phyloP scores from a whole-genome alignment of 2,888 invertebrate species.

The Keiferia lycopersicella region DNA sequence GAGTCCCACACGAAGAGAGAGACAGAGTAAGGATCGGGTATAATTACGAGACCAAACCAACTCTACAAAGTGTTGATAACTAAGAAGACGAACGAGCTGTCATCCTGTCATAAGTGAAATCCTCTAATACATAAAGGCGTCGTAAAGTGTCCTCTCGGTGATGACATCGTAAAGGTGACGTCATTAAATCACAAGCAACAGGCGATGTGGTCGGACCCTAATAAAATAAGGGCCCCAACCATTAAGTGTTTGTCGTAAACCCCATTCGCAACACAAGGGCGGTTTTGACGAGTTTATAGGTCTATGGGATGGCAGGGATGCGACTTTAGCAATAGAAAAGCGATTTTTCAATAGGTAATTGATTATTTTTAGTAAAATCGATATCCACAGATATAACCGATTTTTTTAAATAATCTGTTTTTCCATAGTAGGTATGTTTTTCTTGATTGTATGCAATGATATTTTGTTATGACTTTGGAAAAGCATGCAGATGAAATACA shows the following conservation, averaged over 20 bases:
- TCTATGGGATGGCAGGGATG: neutral
- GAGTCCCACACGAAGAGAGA: too few species aligned
- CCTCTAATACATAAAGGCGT: conserved; percentile 12
- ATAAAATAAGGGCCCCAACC: conserved; percentile 37
- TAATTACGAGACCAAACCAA: neutral
- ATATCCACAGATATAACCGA: too few species aligned
- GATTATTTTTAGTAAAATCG: neutral
- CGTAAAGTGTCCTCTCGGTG: conserved; percentile 10
- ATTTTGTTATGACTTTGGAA: too few species aligned
- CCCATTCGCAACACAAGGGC: conserved; percentile 11
- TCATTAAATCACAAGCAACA: conserved; percentile 36
- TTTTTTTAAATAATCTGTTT: too few species aligned
- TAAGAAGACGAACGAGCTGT: neutral
- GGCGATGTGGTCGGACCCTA: conserved; percentile 38
- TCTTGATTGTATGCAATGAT: too few species aligned
- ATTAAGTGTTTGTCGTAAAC: conserved; percentile 22
- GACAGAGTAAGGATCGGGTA: too few species aligned
- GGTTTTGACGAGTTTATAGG: conserved; percentile 3
- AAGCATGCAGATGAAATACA: too few species aligned
- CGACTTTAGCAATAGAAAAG: too few species aligned
- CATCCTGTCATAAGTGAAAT: conserved; percentile 7
- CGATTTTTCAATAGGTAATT: neutral
- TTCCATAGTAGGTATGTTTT: too few species aligned
- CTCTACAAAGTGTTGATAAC: neutral
- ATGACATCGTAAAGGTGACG: conserved; percentile 39